Evolutionary conservation across 2,888 invertebrate genomes (phyloP).

Genomic region (Bombylius major): DNA sequence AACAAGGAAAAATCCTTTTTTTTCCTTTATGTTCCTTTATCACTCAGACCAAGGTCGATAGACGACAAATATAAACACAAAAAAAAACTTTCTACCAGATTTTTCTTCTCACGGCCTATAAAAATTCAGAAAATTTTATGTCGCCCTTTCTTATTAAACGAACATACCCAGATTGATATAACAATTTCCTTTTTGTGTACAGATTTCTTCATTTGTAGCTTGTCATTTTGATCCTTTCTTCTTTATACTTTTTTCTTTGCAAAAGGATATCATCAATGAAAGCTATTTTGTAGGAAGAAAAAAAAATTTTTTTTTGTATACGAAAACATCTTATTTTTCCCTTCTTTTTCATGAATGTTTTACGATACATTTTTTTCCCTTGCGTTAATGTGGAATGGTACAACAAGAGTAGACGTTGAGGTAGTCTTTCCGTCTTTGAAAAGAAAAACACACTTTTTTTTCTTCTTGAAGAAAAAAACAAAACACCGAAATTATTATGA

Average conservation of each 20-base stretch:
- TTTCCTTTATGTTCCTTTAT: too few relatives aligned
- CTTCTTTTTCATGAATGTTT: neutral
- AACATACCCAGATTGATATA: neutral
- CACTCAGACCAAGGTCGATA: too few relatives aligned
- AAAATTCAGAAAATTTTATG: neutral
- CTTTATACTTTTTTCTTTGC: neutral
- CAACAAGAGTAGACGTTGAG: neutral
- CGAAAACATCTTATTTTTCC: neutral
- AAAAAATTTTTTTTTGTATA: too few relatives aligned
- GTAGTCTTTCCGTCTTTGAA: neutral
- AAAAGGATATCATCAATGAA: neutral
- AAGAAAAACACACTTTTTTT: too few relatives aligned
- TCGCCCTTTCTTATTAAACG: too few relatives aligned
- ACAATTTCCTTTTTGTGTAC: neutral
- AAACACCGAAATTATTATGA: too few relatives aligned
- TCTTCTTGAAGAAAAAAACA: too few relatives aligned
- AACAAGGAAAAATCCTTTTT: neutral
- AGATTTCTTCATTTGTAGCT: neutral
- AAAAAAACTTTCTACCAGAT: constrained; percentile 10
- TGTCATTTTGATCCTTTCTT: neutral
- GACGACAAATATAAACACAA: neutral
- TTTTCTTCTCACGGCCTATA: constrained; percentile 10
- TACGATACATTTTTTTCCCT: neutral
- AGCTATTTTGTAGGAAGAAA: too few relatives aligned
- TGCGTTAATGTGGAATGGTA: neutral